Conservation (phyloP, 2,797 vertebrate genomes). For the Alosa sapidissima region DNA sequence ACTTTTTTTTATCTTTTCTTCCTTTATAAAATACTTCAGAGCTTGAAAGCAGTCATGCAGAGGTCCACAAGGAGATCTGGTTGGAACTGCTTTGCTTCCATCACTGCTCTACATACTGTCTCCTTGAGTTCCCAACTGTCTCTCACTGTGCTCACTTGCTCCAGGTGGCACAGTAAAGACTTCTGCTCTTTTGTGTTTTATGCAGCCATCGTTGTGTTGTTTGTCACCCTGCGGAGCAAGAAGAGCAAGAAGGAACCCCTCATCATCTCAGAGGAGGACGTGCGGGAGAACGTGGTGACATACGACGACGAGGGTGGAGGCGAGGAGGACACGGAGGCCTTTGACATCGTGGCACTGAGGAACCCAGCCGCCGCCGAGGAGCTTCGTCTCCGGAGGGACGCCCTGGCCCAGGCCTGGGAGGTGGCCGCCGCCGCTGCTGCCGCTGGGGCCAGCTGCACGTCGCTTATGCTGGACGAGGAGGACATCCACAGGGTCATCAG, state of each 20-base stretch:
- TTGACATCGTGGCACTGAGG: conserved; percentile 86
- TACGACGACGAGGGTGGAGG: conserved; percentile 91
- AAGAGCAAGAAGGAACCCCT: conserved; percentile 86
- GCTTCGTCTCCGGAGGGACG: conserved; percentile 74
- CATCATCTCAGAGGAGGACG: conserved; percentile 88
- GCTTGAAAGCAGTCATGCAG: background rate
- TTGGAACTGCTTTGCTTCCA: conserved; percentile 6
- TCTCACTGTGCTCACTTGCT: background rate
- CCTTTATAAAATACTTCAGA: background rate
- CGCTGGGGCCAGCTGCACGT: conserved; percentile 53
- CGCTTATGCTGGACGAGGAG: conserved; percentile 73
- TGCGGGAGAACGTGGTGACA: conserved; percentile 92
- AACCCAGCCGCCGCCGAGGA: conserved; percentile 84
- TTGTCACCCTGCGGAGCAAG: conserved; percentile 82
- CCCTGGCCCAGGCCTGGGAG: conserved; percentile 65
- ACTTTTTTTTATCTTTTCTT: background rate
- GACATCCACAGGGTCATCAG: conserved; percentile 84
- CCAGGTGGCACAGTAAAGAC: background rate
- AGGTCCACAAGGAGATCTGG: background rate
- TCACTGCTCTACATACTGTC: background rate
- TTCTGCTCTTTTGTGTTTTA: conserved; percentile 29
- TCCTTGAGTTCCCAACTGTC: background rate
- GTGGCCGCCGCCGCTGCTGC: conserved; percentile 11
- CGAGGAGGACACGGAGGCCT: conserved; percentile 92
- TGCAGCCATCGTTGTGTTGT: conserved; percentile 87